Base-by-base conservation (phyloP, 2,113 vertebrate species). In the Irena cyanogastra region DNA sequence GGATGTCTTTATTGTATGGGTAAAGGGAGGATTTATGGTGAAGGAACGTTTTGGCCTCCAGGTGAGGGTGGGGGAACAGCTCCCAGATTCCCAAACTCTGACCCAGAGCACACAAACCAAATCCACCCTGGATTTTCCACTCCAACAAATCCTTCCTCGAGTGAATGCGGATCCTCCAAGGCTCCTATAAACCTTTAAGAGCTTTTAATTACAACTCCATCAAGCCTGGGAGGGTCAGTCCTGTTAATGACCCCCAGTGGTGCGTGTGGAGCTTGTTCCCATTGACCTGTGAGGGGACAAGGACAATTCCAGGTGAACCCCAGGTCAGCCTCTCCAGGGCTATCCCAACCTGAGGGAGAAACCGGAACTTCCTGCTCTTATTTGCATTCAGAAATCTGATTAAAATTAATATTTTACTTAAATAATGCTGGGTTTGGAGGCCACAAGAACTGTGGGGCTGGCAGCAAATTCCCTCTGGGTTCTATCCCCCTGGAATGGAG, bases 91-190 rank as follows among this genome's bases (percentile, higher is more conserved):
- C 35, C 21, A 14, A 16, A 64, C 39, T 72, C 61, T 17, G 21
- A 22, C 22, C 35, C 17, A 9, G 27, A 59, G 28, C 9, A 8
- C 49, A 11, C 28, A 24, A 52, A 37, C 65, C 11, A 11, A 15
- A 37, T 10, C 19, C 12, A 16, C 27, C 17, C 35, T 31, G 10
- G 30, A 8, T 23, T 53, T 87, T 65, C 66, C 37, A 13, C 52
- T 26, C 13, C 12, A 39, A 11, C 17, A 24, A 44, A 57, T 69
- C 57, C 77, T 68, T 83, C 42, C 63, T 19, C 13, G 65, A 52
- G 61, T 1, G 6, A 74, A 91, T 70, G 60, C 0, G 0, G 20
- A n/a, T 59, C 26, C 35, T 70, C 41, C 0, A 14, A 71, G 52
- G 33, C 82, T 70, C 64, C 56, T 68, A 33, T 35, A 78, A 82